Evolutionary conservation across 2,113 vertebrate species (phyloP).

Genomic region (Laticauda laticaudata): DNA sequence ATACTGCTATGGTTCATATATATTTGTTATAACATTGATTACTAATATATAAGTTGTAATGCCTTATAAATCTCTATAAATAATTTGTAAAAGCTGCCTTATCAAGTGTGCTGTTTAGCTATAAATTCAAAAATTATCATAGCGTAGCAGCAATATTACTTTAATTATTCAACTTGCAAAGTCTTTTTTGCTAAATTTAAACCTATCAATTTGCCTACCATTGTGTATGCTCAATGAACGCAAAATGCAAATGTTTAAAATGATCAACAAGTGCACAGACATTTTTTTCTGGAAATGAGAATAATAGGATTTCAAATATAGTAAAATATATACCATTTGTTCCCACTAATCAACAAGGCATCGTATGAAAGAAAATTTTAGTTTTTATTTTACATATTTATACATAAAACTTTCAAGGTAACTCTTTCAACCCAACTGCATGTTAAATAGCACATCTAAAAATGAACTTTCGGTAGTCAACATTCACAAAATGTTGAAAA

Average conservation of each 20-base stretch:
- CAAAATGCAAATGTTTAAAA: neutral
- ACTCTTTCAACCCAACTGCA: conserved; percentile 86
- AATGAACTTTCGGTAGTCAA: conserved; percentile 90
- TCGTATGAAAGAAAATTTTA: conserved; percentile 96
- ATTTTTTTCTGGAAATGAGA: neutral
- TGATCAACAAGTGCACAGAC: neutral
- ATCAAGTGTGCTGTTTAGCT: neutral
- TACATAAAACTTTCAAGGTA: conserved; percentile 95
- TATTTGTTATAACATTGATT: neutral
- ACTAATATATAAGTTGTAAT: neutral
- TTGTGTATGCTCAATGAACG: neutral
- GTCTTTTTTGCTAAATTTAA: conserved; percentile 23
- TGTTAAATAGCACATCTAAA: conserved; percentile 93
- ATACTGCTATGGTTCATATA: neutral
- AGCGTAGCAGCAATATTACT: conserved; percentile 9
- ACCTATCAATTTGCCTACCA: neutral
- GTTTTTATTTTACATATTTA: conserved; percentile 99
- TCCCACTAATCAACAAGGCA: conserved; percentile 58
- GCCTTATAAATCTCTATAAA: neutral
- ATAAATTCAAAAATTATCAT: neutral
- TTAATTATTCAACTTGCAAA: conserved; percentile 11
- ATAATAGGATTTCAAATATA: neutral
- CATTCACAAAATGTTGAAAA: conserved; percentile 97
- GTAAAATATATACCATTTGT: neutral
- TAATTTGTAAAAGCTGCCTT: neutral